phyloP scores from a whole-genome alignment of 2,888 invertebrate species.

The Nebria salina region DNA sequence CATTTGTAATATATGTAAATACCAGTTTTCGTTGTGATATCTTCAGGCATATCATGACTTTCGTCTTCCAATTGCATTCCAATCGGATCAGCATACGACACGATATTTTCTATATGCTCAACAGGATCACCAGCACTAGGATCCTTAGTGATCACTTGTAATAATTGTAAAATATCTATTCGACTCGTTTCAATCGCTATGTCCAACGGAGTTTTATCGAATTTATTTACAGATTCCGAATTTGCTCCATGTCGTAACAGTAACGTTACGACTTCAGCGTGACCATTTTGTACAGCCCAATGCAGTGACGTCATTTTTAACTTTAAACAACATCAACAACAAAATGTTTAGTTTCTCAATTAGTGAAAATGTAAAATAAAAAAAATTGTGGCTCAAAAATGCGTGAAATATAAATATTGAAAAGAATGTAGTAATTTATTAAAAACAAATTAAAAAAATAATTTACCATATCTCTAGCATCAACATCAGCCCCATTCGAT shows the following conservation, averaged over 20 bases:
- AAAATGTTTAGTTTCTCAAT: background rate
- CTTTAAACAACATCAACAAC: conserved; percentile 61
- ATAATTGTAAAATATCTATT: conserved; percentile 68
- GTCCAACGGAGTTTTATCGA: conserved; percentile 74
- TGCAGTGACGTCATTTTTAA: conserved; percentile 91
- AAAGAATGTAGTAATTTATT: too few relatives aligned
- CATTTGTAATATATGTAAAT: too few relatives aligned
- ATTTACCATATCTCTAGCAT: conserved; percentile 80
- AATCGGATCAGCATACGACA: background rate
- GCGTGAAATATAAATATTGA: too few relatives aligned
- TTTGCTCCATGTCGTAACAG: conserved; percentile 81
- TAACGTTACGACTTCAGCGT: conserved; percentile 73
- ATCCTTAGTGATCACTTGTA: conserved; percentile 61
- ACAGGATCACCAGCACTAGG: conserved; percentile 51
- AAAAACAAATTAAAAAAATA: conserved; percentile 9
- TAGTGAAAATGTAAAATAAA: background rate
- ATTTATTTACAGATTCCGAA: conserved; percentile 74
- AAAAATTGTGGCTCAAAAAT: too few relatives aligned
- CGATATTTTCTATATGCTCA: conserved; percentile 50
- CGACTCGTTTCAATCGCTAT: conserved; percentile 75
- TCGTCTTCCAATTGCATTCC: conserved; percentile 51
- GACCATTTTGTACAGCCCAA: conserved; percentile 90
- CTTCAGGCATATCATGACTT: conserved; percentile 42
- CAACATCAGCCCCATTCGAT: conserved; percentile 75
- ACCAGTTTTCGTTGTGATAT: background rate